Conservation (phyloP, 2,113 vertebrate genomes). For the Ornithorhynchus anatinus region DNA sequence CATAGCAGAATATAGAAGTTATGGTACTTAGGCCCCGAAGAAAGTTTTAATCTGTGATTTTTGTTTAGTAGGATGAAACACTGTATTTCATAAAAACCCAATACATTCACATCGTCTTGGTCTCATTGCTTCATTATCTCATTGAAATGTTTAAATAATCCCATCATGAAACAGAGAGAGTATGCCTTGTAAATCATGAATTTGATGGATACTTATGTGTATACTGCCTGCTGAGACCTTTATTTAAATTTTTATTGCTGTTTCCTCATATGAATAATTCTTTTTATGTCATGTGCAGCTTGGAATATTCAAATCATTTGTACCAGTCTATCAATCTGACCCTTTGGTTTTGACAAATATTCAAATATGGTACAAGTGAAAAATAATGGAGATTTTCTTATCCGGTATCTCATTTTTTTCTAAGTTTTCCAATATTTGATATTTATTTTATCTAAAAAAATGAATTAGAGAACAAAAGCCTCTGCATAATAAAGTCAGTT, state of each 20-base stretch:
- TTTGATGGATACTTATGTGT: not conserved
- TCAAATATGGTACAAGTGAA: not conserved
- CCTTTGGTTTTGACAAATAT: not conserved
- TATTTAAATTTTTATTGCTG: constrained; percentile 39
- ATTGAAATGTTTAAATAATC: constrained; percentile 11
- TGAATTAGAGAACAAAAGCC: not conserved
- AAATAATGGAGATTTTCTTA: constrained; percentile 7
- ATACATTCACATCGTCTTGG: constrained; percentile 12
- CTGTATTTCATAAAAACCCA: constrained; percentile 30
- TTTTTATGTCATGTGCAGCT: constrained; percentile 15
- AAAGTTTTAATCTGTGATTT: not conserved
- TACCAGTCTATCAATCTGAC: not conserved
- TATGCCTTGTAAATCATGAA: constrained; percentile 32
- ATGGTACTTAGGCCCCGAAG: constrained; percentile 11
- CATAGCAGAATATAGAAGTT: not conserved
- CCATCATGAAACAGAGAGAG: constrained; percentile 17
- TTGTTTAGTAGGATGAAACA: constrained; percentile 19
- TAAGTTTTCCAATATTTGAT: not conserved
- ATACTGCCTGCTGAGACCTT: not conserved
- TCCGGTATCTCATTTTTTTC: not conserved
- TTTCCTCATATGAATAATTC: constrained; percentile 21
- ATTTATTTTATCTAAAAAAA: not conserved
- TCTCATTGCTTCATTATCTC: not conserved
- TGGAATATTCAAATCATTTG: constrained; percentile 10
- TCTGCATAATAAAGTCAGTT: no score